Conservation (phyloP, 2,888 invertebrate species). For the Dicroscelio sp. region DNA sequence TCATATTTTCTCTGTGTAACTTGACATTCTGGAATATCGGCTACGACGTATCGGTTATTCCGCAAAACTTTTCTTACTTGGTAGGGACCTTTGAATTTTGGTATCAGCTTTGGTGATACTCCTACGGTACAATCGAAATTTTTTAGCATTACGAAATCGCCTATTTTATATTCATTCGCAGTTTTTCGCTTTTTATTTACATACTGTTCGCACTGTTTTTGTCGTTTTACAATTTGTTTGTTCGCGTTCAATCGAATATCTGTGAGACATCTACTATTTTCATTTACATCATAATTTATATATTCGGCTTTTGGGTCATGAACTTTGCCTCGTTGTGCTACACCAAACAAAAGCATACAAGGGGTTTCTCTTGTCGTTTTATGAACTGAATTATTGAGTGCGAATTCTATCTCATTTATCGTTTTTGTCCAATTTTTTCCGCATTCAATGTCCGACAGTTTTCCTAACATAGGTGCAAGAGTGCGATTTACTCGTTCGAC, state of each 20-base stretch:
- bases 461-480: constrained; percentile 19
- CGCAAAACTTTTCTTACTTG: not conserved
- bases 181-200: constrained; percentile 2
- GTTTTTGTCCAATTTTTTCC: constrained; percentile 29
- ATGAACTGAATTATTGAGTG: constrained; percentile 18
- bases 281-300: not conserved
- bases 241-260: not conserved
- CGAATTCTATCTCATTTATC: constrained; percentile 16
- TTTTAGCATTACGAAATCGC: constrained; percentile 4
- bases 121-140: constrained; percentile 6
- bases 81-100: not conserved
- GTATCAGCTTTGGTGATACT: not conserved
- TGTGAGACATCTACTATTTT: not conserved
- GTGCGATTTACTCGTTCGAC: constrained; percentile 43
- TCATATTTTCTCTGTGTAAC: not conserved
- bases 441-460: not conserved
- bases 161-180: not conserved
- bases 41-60: not conserved
- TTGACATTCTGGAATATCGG: not conserved
- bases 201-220: not conserved
- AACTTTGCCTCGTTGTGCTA: constrained; percentile 9
- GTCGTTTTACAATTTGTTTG: not conserved
- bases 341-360: not conserved
- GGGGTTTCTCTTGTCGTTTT: not conserved
- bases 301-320: constrained; percentile 8